Evolutionary conservation across 2,888 invertebrate species (phyloP).

Genomic region (Clistopyga incitator): DNA sequence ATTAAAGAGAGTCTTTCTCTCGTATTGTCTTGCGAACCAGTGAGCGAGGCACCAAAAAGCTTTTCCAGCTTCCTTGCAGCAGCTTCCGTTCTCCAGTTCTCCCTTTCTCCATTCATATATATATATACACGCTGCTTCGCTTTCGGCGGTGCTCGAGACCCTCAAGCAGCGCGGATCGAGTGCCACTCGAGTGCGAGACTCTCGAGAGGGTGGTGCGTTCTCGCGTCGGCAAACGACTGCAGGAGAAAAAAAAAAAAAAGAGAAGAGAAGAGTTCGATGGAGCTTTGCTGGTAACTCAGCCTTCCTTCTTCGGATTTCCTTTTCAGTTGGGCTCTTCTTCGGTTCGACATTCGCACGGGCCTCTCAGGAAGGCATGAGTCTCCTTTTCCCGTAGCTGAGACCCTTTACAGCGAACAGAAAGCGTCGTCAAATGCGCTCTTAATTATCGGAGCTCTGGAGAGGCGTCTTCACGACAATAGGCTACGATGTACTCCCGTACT

Average conservation of each 20-base stretch:
- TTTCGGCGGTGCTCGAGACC: conserved; percentile 47
- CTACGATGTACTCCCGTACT: conserved; percentile 65
- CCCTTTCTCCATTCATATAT: not conserved
- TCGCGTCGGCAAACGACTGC: conserved; percentile 57
- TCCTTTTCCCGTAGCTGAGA: conserved; percentile 47
- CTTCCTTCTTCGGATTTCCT: conserved; percentile 63
- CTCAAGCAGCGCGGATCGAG: conserved; percentile 64
- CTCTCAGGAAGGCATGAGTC: not conserved
- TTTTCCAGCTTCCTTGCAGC: conserved; percentile 45
- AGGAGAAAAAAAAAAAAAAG: conserved; percentile 13
- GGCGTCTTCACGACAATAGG: conserved; percentile 47
- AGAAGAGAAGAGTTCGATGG: conserved; percentile 17
- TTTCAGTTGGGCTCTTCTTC: conserved; percentile 39
- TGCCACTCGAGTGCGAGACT: conserved; percentile 59
- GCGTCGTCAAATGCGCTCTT: conserved; percentile 64
- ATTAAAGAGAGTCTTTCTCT: conserved; percentile 33
- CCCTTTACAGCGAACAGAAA: conserved; percentile 55
- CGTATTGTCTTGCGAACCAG: conserved; percentile 55
- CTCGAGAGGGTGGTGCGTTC: conserved; percentile 64
- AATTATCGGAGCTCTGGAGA: conserved; percentile 58
- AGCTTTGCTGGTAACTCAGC: not conserved
- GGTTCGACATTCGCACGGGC: conserved; percentile 52
- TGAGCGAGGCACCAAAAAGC: conserved; percentile 53
- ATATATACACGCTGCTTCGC: conserved; percentile 44
- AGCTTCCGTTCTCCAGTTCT: conserved; percentile 61